Evolutionary conservation across 1,140 invertebrate species (phyloP), one percentile per base, ranked within the genome.

Genomic region (Drosophila cardini): DNA sequence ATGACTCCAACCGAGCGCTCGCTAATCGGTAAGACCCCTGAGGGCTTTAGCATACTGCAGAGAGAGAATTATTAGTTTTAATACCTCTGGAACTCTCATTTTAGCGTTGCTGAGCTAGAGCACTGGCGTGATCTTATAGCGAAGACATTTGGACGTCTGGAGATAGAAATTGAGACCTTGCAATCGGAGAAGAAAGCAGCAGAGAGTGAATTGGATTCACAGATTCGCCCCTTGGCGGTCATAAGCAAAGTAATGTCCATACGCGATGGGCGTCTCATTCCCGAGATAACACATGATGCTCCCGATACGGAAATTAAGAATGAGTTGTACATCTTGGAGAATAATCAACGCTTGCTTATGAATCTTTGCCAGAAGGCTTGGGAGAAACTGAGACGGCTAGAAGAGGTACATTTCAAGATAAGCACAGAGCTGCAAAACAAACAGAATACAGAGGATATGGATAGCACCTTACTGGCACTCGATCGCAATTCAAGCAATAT

Each of bases 261-360:
- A 83, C 94, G 97, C 75, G 97, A 98, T 87, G 95, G 95, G 36
- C 94, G 97, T 55, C 93, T 95, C 64, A 94, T 94, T 11, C 94
- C 95, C 10, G 97, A 98, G 92, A 92, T 97, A 30, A 97, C 97
- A 6, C 95, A 96, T 65, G 97, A 98, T 92, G 95, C 97, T 75
- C 95, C 94, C 43, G 96, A 97, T 87, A 94, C 93, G 10, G 96
- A 98, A 92, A 92, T 98, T 42, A 96, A 96, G 91, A 97, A 96
- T 91, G 96, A 97, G 93, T 92, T 96, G 15, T 94, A 94, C 61
- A 94, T 96, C 6, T 94, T 96, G 30, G 96, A 97, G 90, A 94
- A 94, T 21, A 95, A 96, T 64, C 96, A 96, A 81, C 94, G 95
- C 69, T 90, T 95, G 73, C 91, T 97, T 15, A 94, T 95, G 42